Percentiles rank a stretch among this genome's conserved stretches.
Evolutionary conservation across 2,113 vertebrate genomes (phyloP).

Genomic region (Neolamprologus hecqui): DNA sequence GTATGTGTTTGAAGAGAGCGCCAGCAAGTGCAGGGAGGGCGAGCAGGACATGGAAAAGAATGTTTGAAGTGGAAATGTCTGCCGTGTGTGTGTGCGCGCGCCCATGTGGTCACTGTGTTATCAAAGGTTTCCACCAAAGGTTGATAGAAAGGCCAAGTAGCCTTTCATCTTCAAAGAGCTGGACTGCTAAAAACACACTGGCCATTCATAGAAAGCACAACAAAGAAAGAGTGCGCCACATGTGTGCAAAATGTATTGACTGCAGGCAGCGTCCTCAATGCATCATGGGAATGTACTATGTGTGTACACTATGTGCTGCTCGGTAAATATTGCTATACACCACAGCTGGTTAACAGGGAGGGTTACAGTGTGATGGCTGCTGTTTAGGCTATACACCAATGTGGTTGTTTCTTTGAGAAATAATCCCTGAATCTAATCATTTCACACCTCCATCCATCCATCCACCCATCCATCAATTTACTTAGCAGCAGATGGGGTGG

Average conservation of each 20-base stretch:
- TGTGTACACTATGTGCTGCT: background rate
- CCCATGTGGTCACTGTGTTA: conserved; percentile 15
- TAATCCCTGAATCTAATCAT: background rate
- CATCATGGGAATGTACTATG: background rate
- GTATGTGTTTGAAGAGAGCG: background rate
- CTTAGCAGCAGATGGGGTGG: background rate
- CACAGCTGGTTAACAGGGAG: background rate
- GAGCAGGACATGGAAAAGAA: conserved; percentile 10
- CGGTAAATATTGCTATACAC: background rate
- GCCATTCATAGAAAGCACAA: conserved; percentile 38
- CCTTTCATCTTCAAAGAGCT: conserved; percentile 69
- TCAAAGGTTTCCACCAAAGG: conserved; percentile 58
- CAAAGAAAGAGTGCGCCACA: background rate
- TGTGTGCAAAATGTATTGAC: background rate
- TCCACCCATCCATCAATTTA: background rate
- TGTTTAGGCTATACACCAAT: background rate
- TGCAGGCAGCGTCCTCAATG: background rate
- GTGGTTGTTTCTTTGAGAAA: background rate
- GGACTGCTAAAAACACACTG: conserved; percentile 33
- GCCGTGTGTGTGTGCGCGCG: background rate
- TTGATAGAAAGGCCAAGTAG: conserved; percentile 53
- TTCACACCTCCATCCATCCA: background rate
- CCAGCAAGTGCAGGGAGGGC: background rate
- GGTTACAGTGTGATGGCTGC: background rate
- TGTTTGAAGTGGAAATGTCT: conserved; percentile 58